phyloP scores from a whole-genome alignment of 53 echinoderm and acorn worm species.

The Echinometra lucunter region DNA sequence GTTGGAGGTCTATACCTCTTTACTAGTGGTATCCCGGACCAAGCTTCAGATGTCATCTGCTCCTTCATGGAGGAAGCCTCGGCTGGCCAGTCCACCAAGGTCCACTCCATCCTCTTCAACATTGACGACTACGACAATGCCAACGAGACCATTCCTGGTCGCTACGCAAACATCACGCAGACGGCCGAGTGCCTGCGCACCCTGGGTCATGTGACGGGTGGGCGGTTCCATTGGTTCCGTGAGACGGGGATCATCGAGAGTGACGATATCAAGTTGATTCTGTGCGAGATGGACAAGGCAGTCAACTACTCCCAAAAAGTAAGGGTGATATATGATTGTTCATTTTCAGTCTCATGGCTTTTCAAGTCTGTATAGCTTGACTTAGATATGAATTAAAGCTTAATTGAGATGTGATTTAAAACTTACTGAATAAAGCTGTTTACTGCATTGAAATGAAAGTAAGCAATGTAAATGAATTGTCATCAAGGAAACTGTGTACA shows the following conservation, averaged over 20 bases:
- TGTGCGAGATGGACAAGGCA: conserved; percentile 98
- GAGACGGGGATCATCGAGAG: conserved; percentile 99
- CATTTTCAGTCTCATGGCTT: no score
- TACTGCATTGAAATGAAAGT: no score
- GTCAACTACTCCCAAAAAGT: conserved; percentile 99
- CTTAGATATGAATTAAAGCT: background rate
- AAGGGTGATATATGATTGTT: conserved; percentile 21
- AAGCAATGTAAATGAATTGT: no score
- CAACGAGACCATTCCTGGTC: conserved; percentile 87
- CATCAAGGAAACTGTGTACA: no score
- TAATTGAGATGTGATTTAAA: background rate
- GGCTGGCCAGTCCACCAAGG: conserved; percentile 80
- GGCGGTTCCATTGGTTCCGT: conserved; percentile 98
- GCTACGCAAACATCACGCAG: conserved; percentile 98
- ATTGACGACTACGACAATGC: conserved; percentile 94
- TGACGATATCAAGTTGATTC: conserved; percentile 91
- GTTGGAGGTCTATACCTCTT: conserved; percentile 97
- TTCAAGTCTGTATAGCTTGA: background rate
- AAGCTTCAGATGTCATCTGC: conserved; percentile 93
- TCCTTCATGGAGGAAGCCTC: conserved; percentile 96
- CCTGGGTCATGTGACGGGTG: conserved; percentile 93
- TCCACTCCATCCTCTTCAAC: conserved; percentile 96
- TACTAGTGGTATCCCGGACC: conserved; percentile 99
- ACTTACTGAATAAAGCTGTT: background rate
- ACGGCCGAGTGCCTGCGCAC: conserved; percentile 97